A percentile compares a stretch with the other conserved stretches of the same genome.
phyloP scores from a whole-genome alignment of 1,140 invertebrate genomes.

The Ooceraea biroi region DNA sequence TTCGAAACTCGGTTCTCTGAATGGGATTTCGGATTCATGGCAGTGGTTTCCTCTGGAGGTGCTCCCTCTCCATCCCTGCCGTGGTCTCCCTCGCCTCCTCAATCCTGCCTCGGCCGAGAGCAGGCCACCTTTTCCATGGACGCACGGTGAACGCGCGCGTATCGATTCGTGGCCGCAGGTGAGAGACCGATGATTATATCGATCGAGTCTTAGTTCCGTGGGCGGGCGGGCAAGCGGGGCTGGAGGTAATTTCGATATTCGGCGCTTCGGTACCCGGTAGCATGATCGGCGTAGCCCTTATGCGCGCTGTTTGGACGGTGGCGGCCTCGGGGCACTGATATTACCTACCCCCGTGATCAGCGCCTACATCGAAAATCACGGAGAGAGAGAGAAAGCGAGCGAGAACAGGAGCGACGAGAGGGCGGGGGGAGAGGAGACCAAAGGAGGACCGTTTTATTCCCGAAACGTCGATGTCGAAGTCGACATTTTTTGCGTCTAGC shows the following conservation, averaged over 20 bases:
- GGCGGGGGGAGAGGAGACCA: not conserved
- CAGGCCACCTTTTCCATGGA: slow-evolving; percentile 62
- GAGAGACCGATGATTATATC: slow-evolving; percentile 85
- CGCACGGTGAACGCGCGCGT: slow-evolving; percentile 45
- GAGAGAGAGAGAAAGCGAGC: slow-evolving; percentile 42
- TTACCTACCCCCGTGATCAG: slow-evolving; percentile 81
- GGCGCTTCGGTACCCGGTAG: slow-evolving; percentile 82
- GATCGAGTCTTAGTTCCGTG: slow-evolving; percentile 73
- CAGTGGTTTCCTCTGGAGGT: slow-evolving; percentile 41
- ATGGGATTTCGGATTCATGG: slow-evolving; percentile 50
- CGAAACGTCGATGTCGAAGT: slow-evolving; percentile 68
- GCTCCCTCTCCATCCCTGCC: not conserved
- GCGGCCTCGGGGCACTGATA: slow-evolving; percentile 79
- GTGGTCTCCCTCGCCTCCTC: not conserved
- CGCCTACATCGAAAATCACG: slow-evolving; percentile 79
- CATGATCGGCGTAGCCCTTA: slow-evolving; percentile 78
- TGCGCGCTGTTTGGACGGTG: slow-evolving; percentile 69
- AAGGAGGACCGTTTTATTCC: slow-evolving; percentile 66
- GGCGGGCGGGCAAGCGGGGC: slow-evolving; percentile 11
- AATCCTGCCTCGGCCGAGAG: slow-evolving; percentile 1
- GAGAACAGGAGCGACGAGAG: slow-evolving; percentile 8
- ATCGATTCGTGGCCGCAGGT: slow-evolving; percentile 79
- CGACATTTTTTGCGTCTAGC: slow-evolving; percentile 85
- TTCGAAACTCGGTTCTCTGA: slow-evolving; percentile 44
- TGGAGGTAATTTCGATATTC: slow-evolving; percentile 81